Evolutionary conservation across 2,888 invertebrate genomes (phyloP), one percentile per base, ranked within the genome.

Genomic region (Heliconius ethilla): DNA sequence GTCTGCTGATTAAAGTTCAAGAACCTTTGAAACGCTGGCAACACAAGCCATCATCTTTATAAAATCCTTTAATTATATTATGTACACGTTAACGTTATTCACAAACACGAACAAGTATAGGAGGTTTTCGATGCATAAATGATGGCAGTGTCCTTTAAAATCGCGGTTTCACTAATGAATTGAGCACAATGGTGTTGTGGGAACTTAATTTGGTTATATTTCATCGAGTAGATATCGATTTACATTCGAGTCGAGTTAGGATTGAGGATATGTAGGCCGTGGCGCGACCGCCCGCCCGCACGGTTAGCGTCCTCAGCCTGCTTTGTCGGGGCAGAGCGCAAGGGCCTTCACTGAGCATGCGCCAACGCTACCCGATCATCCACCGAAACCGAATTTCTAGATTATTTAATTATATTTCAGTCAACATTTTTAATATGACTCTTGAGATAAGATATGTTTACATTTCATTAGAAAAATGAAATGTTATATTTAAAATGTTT

Each of bases 191-290:
- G 70, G 80, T 74, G 37, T 72, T 79, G 29, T 70, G 29, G 45
- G 37, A 80, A 75, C 70, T 80, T 75, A 78, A 79, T 82, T 81
- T 81, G 74, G 79, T 79, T 83, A 77, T 69, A 78, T 80, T 82
- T 88, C 86, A 88, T 89, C 86, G 88, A 86, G 83, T 88, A 85
- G 83, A 82, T 92, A 92, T 93, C 89, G 92, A 92, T 92, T 91
- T 86, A 87, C 85, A 85, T 87, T 87, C 85, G 88, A 86, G 84
- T 83, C 81, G 81, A 75, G 83, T 85, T 78, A 63, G 76, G 70
- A 78, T 78, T 80, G 80, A 80, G 70, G 55, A 81, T 81, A 82
- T 81, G 82, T 84, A 82, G 84, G 86, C 85, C 84, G 85, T 81
- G 78, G 82, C 84, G 84, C 84, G 82, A 82, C 84, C 91, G 90